Evolutionary conservation across 2,113 vertebrate genomes (phyloP).

Genomic region (Bufo bufo): DNA sequence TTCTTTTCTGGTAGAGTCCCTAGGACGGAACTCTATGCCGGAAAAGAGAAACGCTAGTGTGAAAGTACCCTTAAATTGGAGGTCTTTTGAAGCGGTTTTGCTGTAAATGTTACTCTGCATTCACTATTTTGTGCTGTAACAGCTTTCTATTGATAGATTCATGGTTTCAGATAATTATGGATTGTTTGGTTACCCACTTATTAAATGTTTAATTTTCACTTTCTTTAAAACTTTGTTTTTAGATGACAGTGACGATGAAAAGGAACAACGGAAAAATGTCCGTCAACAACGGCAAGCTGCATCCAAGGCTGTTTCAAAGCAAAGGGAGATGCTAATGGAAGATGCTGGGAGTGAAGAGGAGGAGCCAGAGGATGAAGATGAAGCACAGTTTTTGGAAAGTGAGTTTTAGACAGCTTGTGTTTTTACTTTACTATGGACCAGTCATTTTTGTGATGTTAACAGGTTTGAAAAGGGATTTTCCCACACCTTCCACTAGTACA

Average conservation of each 20-base stretch:
- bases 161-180: too few species aligned
- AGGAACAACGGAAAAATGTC: conserved; percentile 90
- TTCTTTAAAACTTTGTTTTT: conserved; percentile 48
- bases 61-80: too few species aligned
- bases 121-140: too few species aligned
- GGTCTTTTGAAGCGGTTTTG: too few species aligned
- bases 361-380: conserved; percentile 85
- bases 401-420: conserved; percentile 63
- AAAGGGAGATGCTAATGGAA: conserved; percentile 94
- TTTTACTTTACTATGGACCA: neutral
- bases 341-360: conserved; percentile 95
- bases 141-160: too few species aligned
- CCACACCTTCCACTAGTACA: too few species aligned
- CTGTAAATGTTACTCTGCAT: too few species aligned
- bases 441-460: neutral
- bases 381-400: conserved; percentile 89
- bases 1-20: too few species aligned
- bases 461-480: too few species aligned
- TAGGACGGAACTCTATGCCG: too few species aligned
- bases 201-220: too few species aligned
- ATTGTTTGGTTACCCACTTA: neutral
- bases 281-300: conserved; percentile 95
- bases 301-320: conserved; percentile 96
- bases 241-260: conserved; percentile 96
- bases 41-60: too few species aligned